phyloP scores from a whole-genome alignment of 92 coral and sea anemone genomes.

The Parazoanthus swiftii region DNA sequence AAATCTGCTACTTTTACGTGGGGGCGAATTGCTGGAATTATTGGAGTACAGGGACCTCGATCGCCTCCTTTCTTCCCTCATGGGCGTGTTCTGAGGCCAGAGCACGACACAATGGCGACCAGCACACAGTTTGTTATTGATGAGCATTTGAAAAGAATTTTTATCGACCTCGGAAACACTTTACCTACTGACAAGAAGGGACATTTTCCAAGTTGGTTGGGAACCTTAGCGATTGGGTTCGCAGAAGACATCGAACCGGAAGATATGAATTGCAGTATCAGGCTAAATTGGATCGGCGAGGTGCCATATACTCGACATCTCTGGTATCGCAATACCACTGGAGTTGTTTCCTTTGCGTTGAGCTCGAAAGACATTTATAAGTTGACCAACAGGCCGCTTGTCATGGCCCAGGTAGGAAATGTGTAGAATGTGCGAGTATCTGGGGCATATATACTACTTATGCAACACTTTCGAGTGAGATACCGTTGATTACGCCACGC shows the following conservation, averaged over 20 bases:
- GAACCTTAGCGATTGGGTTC: slow-evolving; percentile 48
- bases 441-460: too few species aligned
- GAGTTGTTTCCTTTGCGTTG: slow-evolving; percentile 58
- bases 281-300: slow-evolving; percentile 60
- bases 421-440: background rate
- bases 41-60: slow-evolving; percentile 61
- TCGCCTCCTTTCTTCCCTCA: slow-evolving; percentile 58
- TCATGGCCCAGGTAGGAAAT: slow-evolving; percentile 62
- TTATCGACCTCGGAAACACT: slow-evolving; percentile 72
- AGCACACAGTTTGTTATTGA: slow-evolving; percentile 64
- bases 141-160: slow-evolving; percentile 17
- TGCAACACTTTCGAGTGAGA: too few species aligned
- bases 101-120: background rate
- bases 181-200: slow-evolving; percentile 55
- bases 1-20: slow-evolving; percentile 45
- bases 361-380: slow-evolving; percentile 40
- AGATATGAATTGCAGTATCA: slow-evolving; percentile 45
- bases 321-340: slow-evolving; percentile 64
- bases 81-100: slow-evolving; percentile 59
- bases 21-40: slow-evolving; percentile 67
- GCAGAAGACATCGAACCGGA: background rate
- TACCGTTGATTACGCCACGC: too few species aligned
- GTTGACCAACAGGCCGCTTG: slow-evolving; percentile 43
- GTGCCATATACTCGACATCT: slow-evolving; percentile 32
- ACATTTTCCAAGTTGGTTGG: slow-evolving; percentile 17